Conservation (phyloP, 2,113 vertebrate genomes). For the Malaclemys terrapin region DNA sequence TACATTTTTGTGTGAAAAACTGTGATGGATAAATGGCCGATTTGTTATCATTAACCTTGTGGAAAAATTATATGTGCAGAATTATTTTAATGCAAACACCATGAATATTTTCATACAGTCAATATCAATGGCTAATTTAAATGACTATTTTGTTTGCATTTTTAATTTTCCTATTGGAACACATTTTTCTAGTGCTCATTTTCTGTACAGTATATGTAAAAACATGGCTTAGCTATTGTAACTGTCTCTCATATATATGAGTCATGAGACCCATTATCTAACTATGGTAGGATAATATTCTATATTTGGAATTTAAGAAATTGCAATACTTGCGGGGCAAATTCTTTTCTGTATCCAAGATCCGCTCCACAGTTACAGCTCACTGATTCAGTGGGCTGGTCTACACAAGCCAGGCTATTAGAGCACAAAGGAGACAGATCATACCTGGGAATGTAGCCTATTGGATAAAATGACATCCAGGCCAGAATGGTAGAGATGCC, state of each 20-base stretch:
- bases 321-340: background rate
- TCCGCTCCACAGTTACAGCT: background rate
- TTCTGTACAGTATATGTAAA: background rate
- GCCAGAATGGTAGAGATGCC: background rate
- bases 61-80: background rate
- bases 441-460: background rate
- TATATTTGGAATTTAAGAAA: background rate
- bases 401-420: background rate
- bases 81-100: background rate
- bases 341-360: background rate
- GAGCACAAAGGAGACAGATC: background rate
- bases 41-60: slow-evolving; percentile 16
- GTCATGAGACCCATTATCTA: background rate
- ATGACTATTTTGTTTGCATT: background rate
- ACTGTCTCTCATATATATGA: background rate
- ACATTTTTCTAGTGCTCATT: background rate
- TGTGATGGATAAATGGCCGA: background rate
- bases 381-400: background rate
- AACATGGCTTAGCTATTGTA: background rate
- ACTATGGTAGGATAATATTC: background rate
- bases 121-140: background rate
- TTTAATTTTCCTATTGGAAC: background rate
- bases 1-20: background rate
- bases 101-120: background rate
- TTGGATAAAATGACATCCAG: background rate